A percentile compares a stretch with the other conserved stretches of the same genome.
phyloP scores from a whole-genome alignment of 2,888 invertebrate species.

The Tanytarsus gracilentus region DNA sequence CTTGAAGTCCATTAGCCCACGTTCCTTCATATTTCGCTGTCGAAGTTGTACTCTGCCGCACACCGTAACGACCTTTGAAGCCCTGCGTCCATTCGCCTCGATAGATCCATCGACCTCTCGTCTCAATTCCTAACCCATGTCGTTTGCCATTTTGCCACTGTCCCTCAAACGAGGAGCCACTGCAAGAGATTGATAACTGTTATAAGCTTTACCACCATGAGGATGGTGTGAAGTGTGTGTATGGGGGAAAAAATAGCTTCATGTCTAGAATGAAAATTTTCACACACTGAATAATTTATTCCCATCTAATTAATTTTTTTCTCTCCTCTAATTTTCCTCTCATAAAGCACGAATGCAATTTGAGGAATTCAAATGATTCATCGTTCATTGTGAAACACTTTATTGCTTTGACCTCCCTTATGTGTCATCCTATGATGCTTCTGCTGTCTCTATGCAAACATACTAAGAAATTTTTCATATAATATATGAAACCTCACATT shows the following conservation, averaged over 20 bases:
- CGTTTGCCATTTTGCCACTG: conserved; percentile 99
- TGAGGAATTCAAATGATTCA: not conserved
- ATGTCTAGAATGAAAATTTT: not conserved
- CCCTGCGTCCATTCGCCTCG: conserved; percentile 98
- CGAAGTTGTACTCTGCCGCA: conserved; percentile 88
- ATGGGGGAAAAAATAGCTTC: not conserved
- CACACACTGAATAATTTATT: not conserved
- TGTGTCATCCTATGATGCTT: no score
- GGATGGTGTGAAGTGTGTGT: not conserved
- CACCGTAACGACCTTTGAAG: conserved; percentile 97
- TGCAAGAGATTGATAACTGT: conserved; percentile 50
- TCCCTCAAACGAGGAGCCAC: conserved; percentile 93
- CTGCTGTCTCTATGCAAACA: no score
- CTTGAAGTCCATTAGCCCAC: conserved; percentile 97
- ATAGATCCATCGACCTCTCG: conserved; percentile 93
- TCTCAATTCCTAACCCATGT: conserved; percentile 96
- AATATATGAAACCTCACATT: not conserved
- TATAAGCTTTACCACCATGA: not conserved
- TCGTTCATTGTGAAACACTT: not conserved
- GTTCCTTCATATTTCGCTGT: conserved; percentile 96
- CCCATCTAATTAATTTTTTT: not conserved
- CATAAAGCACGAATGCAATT: conserved; percentile 5
- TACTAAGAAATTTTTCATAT: not conserved
- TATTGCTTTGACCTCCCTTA: no score
- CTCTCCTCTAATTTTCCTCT: not conserved